Evolutionary conservation across 2,797 vertebrate species (phyloP).

Genomic region (Acomys russatus): DNA sequence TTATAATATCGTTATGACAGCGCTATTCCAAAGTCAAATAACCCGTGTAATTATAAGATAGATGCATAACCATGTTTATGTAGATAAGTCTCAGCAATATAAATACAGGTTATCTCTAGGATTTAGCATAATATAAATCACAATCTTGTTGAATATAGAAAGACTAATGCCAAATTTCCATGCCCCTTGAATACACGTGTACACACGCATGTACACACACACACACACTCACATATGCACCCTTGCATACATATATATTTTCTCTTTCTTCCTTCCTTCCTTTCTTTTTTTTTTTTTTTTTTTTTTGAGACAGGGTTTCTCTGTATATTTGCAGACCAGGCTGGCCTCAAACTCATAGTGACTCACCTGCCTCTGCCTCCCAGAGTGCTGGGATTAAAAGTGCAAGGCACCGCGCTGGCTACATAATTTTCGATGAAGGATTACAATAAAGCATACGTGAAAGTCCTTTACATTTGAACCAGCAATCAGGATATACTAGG

Average conservation of each 20-base stretch:
- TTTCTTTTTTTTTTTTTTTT: too few species aligned
- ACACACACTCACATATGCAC: neutral
- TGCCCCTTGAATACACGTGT: neutral
- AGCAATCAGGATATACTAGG: neutral
- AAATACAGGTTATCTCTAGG: conserved; percentile 35
- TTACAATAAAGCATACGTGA: neutral
- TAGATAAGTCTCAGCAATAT: neutral
- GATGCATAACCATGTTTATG: neutral
- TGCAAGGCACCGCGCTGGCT: too few species aligned
- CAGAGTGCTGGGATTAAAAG: too few species aligned
- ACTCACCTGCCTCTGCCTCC: too few species aligned
- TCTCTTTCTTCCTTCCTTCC: neutral
- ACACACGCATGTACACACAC: neutral
- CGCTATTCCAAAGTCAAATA: conserved; percentile 18
- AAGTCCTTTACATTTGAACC: neutral
- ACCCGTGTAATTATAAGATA: neutral
- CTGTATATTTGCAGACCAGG: too few species aligned
- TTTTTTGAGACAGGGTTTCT: too few species aligned
- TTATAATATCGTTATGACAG: neutral
- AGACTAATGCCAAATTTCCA: conserved; percentile 19
- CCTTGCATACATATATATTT: neutral
- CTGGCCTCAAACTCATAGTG: too few species aligned
- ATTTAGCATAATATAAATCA: conserved; percentile 32
- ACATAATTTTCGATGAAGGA: neutral
- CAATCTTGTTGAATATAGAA: conserved; percentile 40